These are phyloP conservation scores for Sphyrna mokarran DNA, from an alignment of 2,113 vertebrate genomes.

Conservation along the genomic window DNA sequence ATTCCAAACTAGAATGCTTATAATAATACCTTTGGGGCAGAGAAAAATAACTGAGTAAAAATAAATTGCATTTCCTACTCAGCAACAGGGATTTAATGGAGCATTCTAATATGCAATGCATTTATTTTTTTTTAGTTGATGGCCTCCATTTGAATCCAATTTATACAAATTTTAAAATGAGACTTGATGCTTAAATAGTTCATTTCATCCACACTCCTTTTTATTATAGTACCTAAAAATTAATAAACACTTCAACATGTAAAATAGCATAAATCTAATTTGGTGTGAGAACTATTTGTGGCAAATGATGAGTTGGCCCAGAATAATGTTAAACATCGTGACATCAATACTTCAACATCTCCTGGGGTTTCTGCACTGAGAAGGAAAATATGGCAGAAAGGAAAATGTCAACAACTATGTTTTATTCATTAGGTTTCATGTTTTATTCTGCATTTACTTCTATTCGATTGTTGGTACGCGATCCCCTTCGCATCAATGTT, in stretches of 20 bases:
- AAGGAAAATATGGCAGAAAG: not conserved
- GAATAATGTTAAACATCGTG: not conserved
- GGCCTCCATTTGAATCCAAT: conserved; percentile 18
- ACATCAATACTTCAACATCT: not conserved
- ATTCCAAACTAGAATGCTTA: conserved; percentile 2
- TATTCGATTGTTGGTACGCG: too few species aligned
- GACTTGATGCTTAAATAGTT: not conserved
- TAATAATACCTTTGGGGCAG: conserved; percentile 30
- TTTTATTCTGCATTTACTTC: too few species aligned
- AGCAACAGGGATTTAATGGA: conserved; percentile 24
- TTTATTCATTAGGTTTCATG: too few species aligned
- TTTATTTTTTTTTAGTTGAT: conserved; percentile 4
- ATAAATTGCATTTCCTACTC: conserved; percentile 17
- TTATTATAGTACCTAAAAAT: conserved; percentile 3
- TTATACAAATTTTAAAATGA: conserved; percentile 20
- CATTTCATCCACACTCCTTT: not conserved
- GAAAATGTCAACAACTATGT: not conserved
- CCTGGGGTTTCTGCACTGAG: not conserved
- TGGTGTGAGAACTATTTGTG: not conserved
- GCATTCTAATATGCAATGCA: not conserved
- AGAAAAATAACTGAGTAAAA: conserved; percentile 21
- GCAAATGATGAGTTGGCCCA: not conserved
- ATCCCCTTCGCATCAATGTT: too few species aligned
- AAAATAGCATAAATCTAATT: conserved; percentile 16
- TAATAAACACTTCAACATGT: not conserved